phyloP scores from a whole-genome alignment of 2,113 vertebrate genomes.

The Leucosticte australis region DNA sequence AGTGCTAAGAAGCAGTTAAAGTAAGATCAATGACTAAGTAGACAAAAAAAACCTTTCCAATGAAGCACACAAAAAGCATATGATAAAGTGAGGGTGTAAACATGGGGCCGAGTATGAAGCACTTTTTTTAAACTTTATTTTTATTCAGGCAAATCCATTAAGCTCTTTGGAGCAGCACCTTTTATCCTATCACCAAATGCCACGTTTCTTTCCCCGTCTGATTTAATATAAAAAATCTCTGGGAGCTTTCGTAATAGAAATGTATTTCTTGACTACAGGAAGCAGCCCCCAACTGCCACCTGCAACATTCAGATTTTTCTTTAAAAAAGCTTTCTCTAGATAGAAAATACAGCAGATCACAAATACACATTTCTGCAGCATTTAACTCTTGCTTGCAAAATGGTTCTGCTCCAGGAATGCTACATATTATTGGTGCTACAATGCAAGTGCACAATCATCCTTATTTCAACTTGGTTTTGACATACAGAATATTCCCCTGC shows the following conservation, averaged over 20 bases:
- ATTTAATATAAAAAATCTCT: background rate
- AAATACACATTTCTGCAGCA: background rate
- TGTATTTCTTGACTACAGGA: conserved; percentile 15
- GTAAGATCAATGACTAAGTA: background rate
- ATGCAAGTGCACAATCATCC: background rate
- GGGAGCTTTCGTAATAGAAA: background rate
- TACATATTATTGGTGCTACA: background rate
- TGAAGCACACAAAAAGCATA: background rate
- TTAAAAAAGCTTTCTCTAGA: background rate
- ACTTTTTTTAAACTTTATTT: background rate
- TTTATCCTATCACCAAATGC: background rate
- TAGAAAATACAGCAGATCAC: background rate
- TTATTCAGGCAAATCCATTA: background rate
- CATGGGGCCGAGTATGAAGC: background rate
- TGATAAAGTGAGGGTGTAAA: background rate
- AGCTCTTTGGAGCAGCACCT: background rate
- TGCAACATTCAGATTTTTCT: background rate
- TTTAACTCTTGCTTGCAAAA: background rate
- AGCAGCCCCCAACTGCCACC: background rate
- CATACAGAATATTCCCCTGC: background rate
- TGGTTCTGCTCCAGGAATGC: background rate
- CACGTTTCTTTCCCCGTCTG: background rate
- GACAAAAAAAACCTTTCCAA: background rate
- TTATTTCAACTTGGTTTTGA: background rate
- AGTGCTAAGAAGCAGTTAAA: background rate